Evolutionary conservation across 2,113 vertebrate genomes (phyloP).

Genomic region (Macrotis lagotis): DNA sequence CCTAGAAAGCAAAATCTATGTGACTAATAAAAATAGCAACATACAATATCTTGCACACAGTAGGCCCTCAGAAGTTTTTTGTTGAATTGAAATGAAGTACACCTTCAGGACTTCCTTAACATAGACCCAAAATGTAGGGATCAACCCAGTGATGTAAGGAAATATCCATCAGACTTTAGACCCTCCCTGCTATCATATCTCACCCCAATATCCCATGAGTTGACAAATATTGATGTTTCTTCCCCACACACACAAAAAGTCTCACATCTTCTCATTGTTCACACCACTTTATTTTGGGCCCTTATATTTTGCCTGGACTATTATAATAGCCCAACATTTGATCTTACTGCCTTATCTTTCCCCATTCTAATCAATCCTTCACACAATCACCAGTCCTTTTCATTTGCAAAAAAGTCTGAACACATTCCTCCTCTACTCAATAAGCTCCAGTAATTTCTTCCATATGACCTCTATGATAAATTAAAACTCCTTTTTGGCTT

Average conservation of each 20-base stretch:
- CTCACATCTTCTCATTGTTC: not conserved
- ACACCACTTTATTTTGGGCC: not conserved
- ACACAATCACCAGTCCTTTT: not conserved
- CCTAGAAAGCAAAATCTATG: not conserved
- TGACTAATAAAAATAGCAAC: not conserved
- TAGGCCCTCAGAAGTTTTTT: not conserved
- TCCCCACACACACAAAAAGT: not conserved
- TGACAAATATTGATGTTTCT: not conserved
- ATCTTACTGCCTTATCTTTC: not conserved
- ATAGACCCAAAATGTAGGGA: not conserved
- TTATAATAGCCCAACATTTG: not conserved
- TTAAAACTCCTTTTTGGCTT: not conserved
- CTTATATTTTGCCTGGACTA: not conserved
- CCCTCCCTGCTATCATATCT: not conserved
- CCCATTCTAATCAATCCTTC: not conserved
- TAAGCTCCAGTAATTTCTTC: not conserved
- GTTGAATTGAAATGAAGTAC: not conserved
- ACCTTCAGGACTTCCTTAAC: not conserved
- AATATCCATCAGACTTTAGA: not conserved
- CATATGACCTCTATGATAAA: not conserved
- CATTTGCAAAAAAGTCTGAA: not conserved
- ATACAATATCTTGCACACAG: not conserved
- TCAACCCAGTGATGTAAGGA: not conserved
- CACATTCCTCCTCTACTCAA: not conserved
- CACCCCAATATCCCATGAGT: not conserved